phyloP scores from a whole-genome alignment of 53 echinoderm and acorn worm genomes.

The Patiria pectinifera region DNA sequence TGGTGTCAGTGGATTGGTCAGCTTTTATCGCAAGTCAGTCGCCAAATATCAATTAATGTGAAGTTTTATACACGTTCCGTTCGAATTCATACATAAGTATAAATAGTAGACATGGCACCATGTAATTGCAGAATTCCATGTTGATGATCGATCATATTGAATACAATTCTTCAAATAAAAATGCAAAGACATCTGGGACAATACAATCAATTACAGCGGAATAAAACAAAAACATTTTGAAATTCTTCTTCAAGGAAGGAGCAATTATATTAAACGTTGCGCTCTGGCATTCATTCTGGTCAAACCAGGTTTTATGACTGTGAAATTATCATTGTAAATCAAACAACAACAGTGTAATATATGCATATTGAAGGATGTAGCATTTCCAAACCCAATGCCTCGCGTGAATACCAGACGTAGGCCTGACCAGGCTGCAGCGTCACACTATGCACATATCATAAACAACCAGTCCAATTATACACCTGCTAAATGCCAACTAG shows the following conservation, averaged over 20 bases:
- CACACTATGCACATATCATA: conserved; percentile 5
- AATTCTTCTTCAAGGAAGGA: too few species aligned
- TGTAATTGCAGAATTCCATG: too few species aligned
- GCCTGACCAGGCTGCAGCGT: not conserved
- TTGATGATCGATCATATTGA: too few species aligned
- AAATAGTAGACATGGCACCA: too few species aligned
- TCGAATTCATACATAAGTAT: too few species aligned
- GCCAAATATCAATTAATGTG: not conserved
- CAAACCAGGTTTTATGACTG: not conserved
- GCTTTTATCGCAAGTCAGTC: not conserved
- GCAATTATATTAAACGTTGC: not conserved
- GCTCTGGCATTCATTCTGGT: not conserved
- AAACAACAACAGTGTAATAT: not conserved
- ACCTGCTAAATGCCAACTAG: conserved; percentile 1
- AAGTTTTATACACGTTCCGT: not conserved
- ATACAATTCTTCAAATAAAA: too few species aligned
- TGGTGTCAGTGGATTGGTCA: not conserved
- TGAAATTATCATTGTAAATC: not conserved
- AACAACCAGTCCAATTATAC: conserved; percentile 9
- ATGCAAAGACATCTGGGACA: too few species aligned
- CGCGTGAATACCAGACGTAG: not conserved
- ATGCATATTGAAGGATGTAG: not conserved
- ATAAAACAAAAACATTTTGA: too few species aligned
- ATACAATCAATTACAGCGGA: too few species aligned
- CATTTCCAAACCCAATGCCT: not conserved